Conservation (phyloP, 2,797 vertebrate genomes). For the Sternarchorhynchus goeldii region DNA sequence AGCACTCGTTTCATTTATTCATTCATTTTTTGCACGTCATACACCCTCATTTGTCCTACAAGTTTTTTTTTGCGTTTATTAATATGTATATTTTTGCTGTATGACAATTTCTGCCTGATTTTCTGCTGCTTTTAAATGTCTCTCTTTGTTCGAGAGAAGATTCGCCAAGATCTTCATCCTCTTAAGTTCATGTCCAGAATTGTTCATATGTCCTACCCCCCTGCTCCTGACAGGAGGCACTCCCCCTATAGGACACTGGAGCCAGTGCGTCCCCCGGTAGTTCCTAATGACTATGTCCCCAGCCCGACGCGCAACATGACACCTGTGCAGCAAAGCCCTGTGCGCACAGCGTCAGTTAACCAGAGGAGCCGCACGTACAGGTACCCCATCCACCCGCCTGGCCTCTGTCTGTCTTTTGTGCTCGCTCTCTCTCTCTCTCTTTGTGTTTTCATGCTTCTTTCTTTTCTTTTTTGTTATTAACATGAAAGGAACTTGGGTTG, state of each 20-base stretch:
- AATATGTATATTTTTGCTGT: background rate
- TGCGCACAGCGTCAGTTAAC: slow-evolving; percentile 91
- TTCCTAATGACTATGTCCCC: slow-evolving; percentile 95
- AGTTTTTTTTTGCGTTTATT: background rate
- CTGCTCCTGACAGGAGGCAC: slow-evolving; percentile 82
- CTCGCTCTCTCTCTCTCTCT: background rate
- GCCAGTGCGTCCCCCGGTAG: slow-evolving; percentile 94
- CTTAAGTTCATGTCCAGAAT: background rate
- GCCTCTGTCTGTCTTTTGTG: background rate
- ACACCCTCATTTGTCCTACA: background rate
- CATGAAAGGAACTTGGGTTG: background rate
- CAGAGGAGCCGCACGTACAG: slow-evolving; percentile 95
- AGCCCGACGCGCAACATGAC: slow-evolving; percentile 89
- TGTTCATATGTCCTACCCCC: slow-evolving; percentile 14
- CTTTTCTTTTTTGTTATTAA: background rate
- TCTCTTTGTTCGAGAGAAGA: no score
- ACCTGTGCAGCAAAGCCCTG: slow-evolving; percentile 86
- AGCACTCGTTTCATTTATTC: no score
- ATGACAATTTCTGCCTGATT: background rate
- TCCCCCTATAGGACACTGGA: slow-evolving; percentile 97
- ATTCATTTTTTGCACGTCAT: no score
- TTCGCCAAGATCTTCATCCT: background rate
- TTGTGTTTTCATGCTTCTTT: background rate
- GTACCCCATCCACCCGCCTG: slow-evolving; percentile 69
- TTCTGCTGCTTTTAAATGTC: background rate